A percentile compares a stretch with the other conserved stretches of the same genome.
Evolutionary conservation across 2,888 invertebrate species (phyloP).

Genomic region (Hipparchia sbordonii): DNA sequence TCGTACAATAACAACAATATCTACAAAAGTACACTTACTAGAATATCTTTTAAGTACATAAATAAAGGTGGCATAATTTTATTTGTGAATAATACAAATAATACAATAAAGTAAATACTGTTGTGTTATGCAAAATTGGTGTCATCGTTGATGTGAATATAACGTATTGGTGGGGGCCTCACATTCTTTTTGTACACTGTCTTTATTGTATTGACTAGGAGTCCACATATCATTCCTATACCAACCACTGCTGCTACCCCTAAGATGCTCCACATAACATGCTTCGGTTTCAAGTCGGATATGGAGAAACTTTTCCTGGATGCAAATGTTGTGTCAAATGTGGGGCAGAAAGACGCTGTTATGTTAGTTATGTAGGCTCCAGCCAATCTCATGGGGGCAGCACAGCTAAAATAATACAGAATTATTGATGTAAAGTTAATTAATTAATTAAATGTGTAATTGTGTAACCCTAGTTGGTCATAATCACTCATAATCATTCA

Average conservation of each 20-base stretch:
- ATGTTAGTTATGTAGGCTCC: slow-evolving; percentile 72
- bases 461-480: no score
- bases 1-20: slow-evolving; percentile 21
- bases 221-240: slow-evolving; percentile 68
- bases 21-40: slow-evolving; percentile 17
- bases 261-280: slow-evolving; percentile 73
- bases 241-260: slow-evolving; percentile 67
- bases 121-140: slow-evolving; percentile 62
- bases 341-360: slow-evolving; percentile 67
- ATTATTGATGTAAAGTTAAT: not conserved
- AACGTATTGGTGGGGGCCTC: slow-evolving; percentile 66
- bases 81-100: slow-evolving; percentile 2
- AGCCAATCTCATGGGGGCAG: slow-evolving; percentile 70
- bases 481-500: no score
- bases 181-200: slow-evolving; percentile 64
- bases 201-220: slow-evolving; percentile 65
- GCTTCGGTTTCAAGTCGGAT: slow-evolving; percentile 66
- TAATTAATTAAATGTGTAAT: not conserved
- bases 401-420: slow-evolving; percentile 63
- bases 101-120: slow-evolving; percentile 8
- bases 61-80: not conserved
- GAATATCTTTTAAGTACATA: not conserved
- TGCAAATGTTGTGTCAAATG: slow-evolving; percentile 62
- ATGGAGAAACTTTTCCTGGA: slow-evolving; percentile 57
- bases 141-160: slow-evolving; percentile 65